phyloP scores from a whole-genome alignment of 2,113 vertebrate genomes.

The Callipepla squamata region DNA sequence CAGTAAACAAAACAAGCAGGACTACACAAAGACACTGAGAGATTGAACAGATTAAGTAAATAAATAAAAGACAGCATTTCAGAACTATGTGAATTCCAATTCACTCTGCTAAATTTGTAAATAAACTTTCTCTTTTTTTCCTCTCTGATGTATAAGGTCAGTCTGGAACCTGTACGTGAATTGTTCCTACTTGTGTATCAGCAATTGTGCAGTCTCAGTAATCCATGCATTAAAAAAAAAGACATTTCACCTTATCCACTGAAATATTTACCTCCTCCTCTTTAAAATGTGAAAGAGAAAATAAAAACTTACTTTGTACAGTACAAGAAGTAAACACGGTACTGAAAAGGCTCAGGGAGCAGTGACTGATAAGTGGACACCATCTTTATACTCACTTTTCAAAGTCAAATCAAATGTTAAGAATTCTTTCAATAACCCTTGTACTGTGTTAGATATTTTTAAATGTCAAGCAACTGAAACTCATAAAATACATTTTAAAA shows the following conservation, averaged over 20 bases:
- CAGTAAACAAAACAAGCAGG: background rate
- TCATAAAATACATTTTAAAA: conserved; percentile 28
- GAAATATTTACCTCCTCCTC: conserved; percentile 30
- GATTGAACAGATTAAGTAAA: background rate
- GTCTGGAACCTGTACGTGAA: background rate
- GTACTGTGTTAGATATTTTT: conserved; percentile 6
- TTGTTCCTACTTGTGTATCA: background rate
- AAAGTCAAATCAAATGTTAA: conserved; percentile 43
- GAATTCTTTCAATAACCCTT: conserved; percentile 42
- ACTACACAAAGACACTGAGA: background rate
- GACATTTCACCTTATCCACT: conserved; percentile 28
- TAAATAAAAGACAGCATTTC: background rate
- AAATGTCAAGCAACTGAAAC: conserved; percentile 43
- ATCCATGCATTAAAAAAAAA: background rate
- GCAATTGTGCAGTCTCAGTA: background rate
- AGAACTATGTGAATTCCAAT: background rate
- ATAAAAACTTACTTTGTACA: background rate
- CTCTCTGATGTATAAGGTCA: background rate
- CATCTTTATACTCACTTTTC: conserved; percentile 23
- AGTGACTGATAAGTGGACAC: background rate
- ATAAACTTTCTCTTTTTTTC: background rate
- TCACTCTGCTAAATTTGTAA: background rate
- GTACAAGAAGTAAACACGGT: background rate
- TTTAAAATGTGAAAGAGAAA: background rate
- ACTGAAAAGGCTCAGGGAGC: background rate